These are phyloP conservation scores for Pteromalus puparum DNA, from an alignment of 1,140 invertebrate species.

Conservation along the genomic window DNA sequence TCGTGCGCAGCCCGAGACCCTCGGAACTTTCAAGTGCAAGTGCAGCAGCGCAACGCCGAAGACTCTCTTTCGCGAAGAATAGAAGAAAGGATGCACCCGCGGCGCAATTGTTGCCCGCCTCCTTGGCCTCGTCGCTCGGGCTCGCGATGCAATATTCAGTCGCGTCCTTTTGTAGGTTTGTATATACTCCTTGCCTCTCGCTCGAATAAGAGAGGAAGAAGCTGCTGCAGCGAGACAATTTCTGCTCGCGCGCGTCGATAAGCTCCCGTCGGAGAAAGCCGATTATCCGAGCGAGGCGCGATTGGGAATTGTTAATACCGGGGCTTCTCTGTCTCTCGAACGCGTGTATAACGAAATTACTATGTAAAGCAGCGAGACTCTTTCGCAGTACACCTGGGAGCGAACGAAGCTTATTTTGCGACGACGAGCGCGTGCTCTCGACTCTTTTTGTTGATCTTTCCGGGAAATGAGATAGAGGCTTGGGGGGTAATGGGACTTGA, in stretches of 20 bases:
- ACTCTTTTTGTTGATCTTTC: background rate
- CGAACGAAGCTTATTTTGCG: constrained; percentile 11
- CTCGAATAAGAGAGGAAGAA: background rate
- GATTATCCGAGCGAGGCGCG: background rate
- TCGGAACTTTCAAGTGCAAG: constrained; percentile 13
- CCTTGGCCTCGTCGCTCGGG: background rate
- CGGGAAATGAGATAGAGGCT: background rate
- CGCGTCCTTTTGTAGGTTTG: background rate
- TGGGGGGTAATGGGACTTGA: constrained; percentile 34
- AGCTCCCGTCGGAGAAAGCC: constrained; percentile 11
- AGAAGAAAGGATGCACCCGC: background rate
- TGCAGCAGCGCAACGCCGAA: background rate
- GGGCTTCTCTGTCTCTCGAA: background rate
- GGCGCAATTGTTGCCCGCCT: background rate
- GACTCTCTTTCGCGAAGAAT: background rate
- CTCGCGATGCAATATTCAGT: constrained; percentile 4
- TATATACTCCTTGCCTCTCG: background rate
- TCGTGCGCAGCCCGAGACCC: too few relatives aligned
- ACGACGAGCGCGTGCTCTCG: background rate
- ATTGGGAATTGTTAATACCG: constrained; percentile 27
- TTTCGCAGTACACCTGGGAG: background rate
- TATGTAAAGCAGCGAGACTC: constrained; percentile 1
- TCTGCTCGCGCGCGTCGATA: constrained; percentile 6
- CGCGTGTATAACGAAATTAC: constrained; percentile 20
- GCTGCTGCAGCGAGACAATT: background rate